phyloP scores from a whole-genome alignment of 2,797 vertebrate genomes.

The Bryconaethiops microstoma region DNA sequence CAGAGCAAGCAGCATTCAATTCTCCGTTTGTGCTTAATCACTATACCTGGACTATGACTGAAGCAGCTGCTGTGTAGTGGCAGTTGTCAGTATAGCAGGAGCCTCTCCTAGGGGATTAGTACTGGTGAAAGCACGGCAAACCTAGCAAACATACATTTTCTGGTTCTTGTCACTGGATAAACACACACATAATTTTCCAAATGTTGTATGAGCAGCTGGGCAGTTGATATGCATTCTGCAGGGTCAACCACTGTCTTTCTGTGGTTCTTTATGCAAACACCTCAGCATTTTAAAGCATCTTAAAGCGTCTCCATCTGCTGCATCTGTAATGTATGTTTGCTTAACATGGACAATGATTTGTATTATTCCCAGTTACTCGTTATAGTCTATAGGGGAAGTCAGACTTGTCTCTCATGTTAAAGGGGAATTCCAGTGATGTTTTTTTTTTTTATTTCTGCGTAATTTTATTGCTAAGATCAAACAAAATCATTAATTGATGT shows the following conservation, averaged over 20 bases:
- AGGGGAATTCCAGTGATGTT: too few species aligned
- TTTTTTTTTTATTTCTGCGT: too few species aligned
- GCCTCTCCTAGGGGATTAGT: background rate
- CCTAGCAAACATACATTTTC: conserved; percentile 28
- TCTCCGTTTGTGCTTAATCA: conserved; percentile 31
- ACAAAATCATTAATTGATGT: too few species aligned
- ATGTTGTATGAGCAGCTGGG: background rate
- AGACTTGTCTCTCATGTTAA: background rate
- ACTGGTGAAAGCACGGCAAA: conserved; percentile 4
- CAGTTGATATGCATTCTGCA: background rate
- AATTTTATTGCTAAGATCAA: too few species aligned
- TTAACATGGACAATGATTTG: background rate
- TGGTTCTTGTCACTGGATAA: conserved; percentile 36
- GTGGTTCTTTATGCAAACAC: too few species aligned
- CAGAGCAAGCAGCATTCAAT: conserved; percentile 9
- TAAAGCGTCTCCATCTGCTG: too few species aligned
- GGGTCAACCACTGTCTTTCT: too few species aligned
- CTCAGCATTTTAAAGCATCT: too few species aligned
- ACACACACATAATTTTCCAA: conserved; percentile 24
- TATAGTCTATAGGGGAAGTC: background rate
- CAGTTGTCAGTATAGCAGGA: background rate
- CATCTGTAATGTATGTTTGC: background rate
- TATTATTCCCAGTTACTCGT: background rate
- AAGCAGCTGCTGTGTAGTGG: background rate
- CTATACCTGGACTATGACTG: conserved; percentile 25